Evolutionary conservation across 2,113 vertebrate genomes (phyloP).

Genomic region (Chiloscyllium plagiosum): DNA sequence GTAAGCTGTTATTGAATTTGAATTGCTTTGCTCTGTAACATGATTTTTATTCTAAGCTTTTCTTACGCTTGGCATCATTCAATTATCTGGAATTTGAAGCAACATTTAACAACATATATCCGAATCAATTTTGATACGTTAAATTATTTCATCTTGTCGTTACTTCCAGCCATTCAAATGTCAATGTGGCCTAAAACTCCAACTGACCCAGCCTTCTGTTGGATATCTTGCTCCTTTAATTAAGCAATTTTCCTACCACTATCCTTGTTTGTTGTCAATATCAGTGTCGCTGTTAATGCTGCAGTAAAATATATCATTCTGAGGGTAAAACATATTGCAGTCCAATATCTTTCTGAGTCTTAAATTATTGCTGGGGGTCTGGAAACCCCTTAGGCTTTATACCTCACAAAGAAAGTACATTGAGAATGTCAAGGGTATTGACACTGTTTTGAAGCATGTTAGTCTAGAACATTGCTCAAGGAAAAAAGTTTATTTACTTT

Average conservation of each 20-base stretch:
- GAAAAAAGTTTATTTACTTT: too few species aligned
- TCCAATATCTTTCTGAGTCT: too few species aligned
- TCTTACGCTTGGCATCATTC: neutral
- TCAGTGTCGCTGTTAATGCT: too few species aligned
- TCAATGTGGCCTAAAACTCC: neutral
- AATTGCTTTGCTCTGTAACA: neutral
- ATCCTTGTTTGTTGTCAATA: too few species aligned
- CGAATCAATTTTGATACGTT: neutral
- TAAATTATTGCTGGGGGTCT: too few species aligned
- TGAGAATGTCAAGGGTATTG: too few species aligned
- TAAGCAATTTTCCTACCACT: neutral
- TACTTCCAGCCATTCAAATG: neutral
- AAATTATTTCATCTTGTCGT: neutral
- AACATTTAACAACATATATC: neutral
- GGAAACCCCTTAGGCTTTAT: too few species aligned
- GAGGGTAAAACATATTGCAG: neutral
- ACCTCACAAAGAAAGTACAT: too few species aligned
- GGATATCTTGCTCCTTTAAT: neutral
- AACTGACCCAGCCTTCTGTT: neutral
- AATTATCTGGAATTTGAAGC: neutral
- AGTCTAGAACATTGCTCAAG: too few species aligned
- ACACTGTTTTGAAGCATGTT: too few species aligned
- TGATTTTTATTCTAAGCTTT: neutral
- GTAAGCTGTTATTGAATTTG: neutral
- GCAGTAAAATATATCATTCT: neutral